Conservation (phyloP, 2,888 invertebrate genomes). For the Proisotoma minuta region DNA sequence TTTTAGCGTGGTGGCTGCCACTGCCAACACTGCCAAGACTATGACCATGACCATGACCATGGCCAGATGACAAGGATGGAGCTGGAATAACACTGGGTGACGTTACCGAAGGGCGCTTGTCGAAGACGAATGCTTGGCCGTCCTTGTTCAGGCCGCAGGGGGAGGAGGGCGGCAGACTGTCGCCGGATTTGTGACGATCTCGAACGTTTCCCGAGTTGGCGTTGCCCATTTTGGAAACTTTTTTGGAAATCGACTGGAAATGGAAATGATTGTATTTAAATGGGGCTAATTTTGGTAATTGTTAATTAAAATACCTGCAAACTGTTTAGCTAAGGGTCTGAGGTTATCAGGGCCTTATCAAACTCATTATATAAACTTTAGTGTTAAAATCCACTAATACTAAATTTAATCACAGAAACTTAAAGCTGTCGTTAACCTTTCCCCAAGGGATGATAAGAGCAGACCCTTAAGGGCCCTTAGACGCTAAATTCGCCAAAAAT, state of each 20-base stretch:
- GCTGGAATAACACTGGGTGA: constrained; percentile 23
- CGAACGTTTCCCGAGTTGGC: constrained; percentile 60
- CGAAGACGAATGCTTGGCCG: constrained; percentile 75
- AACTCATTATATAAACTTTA: too few relatives aligned
- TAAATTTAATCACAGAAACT: too few relatives aligned
- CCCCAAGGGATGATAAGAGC: too few relatives aligned
- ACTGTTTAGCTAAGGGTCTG: background rate
- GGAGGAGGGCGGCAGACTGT: constrained; percentile 56
- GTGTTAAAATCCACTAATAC: too few relatives aligned
- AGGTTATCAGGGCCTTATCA: background rate
- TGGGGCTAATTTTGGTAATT: too few relatives aligned
- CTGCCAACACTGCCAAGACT: background rate
- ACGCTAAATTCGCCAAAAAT: too few relatives aligned
- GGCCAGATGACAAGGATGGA: constrained; percentile 26
- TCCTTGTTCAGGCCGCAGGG: constrained; percentile 56
- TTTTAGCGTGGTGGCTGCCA: constrained; percentile 52
- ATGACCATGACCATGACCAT: constrained; percentile 9
- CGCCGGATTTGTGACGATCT: constrained; percentile 70
- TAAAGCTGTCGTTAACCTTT: too few relatives aligned
- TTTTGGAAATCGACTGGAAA: background rate
- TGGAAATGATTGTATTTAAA: too few relatives aligned
- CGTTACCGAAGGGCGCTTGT: constrained; percentile 62
- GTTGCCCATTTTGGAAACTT: constrained; percentile 65
- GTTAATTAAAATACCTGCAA: background rate
- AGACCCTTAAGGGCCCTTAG: too few relatives aligned